Conservation (phyloP, 2,113 vertebrate genomes). For the Cathartes aura region DNA sequence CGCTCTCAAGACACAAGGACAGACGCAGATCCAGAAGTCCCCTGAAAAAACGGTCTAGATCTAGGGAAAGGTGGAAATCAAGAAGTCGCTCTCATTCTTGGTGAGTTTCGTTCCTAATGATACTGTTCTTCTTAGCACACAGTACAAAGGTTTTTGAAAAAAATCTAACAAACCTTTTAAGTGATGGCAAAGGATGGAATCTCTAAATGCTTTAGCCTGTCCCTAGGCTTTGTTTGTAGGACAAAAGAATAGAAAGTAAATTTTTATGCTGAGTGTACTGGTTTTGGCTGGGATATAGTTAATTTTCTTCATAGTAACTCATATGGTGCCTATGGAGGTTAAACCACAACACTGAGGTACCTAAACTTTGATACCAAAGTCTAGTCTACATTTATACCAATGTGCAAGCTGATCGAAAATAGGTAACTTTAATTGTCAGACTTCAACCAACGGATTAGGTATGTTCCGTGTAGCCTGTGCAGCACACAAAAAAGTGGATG, state of each 20-base stretch:
- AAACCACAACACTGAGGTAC: not conserved
- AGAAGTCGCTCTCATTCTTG: slow-evolving; percentile 85
- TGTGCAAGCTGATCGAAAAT: not conserved
- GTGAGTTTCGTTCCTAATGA: slow-evolving; percentile 36
- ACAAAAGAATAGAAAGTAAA: not conserved
- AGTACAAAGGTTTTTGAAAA: not conserved
- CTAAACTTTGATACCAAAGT: not conserved
- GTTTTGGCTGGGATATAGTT: not conserved
- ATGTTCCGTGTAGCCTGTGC: not conserved
- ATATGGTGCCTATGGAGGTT: rapidly evolving
- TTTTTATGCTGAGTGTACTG: not conserved
- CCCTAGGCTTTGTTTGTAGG: not conserved
- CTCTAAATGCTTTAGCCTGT: not conserved
- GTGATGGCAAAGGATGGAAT: not conserved
- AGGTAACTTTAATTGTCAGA: not conserved
- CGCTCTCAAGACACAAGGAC: slow-evolving; percentile 79
- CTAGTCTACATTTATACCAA: not conserved
- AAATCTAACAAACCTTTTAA: not conserved
- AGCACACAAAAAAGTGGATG: not conserved
- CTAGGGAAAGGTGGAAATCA: slow-evolving; percentile 84
- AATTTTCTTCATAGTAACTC: not conserved
- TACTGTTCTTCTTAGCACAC: not conserved
- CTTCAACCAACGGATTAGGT: not conserved
- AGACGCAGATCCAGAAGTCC: slow-evolving; percentile 81
- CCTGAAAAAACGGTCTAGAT: slow-evolving; percentile 87